Percentiles rank a stretch among this genome's conserved stretches.
These are phyloP conservation scores for Burhinus bistriatus DNA, from an alignment of 2,113 vertebrate genomes.

Conservation along the genomic window DNA sequence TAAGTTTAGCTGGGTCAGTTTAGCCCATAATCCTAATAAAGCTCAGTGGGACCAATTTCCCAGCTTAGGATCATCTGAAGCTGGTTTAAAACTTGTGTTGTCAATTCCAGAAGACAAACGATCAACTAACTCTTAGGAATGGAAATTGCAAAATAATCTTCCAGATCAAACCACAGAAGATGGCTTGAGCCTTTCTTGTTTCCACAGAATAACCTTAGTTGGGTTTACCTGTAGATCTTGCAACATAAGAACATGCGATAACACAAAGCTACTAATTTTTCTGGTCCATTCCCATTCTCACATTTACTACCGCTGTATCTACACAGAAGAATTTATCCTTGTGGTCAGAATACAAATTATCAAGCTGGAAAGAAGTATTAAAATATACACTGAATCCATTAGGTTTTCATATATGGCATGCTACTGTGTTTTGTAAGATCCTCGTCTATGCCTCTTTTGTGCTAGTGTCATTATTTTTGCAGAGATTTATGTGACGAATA, in stretches of 20 bases:
- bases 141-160: not conserved
- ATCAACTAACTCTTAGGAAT: rapidly evolving
- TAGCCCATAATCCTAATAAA: not conserved
- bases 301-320: not conserved
- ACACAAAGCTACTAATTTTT: not conserved
- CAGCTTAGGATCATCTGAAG: not conserved
- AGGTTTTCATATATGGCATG: not conserved
- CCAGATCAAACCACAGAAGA: not conserved
- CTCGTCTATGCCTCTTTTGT: not conserved
- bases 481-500: not conserved
- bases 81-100: not conserved
- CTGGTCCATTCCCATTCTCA: not conserved
- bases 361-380: not conserved
- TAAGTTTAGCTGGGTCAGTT: not conserved
- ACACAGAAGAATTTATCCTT: not conserved
- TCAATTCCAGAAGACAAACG: not conserved
- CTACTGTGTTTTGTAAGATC: not conserved
- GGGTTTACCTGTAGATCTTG: not conserved
- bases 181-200: not conserved
- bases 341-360: not conserved
- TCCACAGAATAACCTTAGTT: not conserved
- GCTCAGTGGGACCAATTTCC: not conserved
- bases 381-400: not conserved
- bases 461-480: not conserved
- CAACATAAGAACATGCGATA: not conserved